phyloP scores from a whole-genome alignment of 1,140 invertebrate genomes.

The Mizuhopecten yessoensis region DNA sequence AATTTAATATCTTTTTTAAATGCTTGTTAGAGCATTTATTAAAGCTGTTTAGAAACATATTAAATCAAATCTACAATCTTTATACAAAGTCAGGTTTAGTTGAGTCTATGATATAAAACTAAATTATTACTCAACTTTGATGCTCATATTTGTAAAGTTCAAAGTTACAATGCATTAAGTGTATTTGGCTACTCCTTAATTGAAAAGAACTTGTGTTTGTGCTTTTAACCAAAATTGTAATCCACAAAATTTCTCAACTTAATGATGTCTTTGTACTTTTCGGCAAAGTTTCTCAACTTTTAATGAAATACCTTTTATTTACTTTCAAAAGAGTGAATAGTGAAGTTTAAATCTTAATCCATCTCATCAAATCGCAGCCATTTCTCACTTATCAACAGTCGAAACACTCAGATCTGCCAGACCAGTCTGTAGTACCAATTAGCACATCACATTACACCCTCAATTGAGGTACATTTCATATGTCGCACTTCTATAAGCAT shows the following conservation, averaged over 20 bases:
- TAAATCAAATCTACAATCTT: background rate
- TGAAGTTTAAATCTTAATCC: background rate
- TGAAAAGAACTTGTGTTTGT: background rate
- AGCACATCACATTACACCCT: background rate
- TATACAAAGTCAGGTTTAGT: background rate
- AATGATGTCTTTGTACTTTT: background rate
- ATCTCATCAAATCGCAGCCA: background rate
- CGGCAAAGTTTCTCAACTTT: no score
- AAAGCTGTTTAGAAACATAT: background rate
- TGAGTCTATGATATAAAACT: background rate
- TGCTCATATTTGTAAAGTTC: background rate
- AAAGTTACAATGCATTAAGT: background rate
- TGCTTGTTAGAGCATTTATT: background rate
- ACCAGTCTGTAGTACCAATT: background rate
- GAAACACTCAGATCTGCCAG: background rate
- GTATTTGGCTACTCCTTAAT: background rate
- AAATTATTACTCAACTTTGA: background rate
- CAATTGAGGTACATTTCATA: no score
- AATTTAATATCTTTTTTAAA: background rate
- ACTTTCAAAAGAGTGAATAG: background rate
- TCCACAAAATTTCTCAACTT: background rate
- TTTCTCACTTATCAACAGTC: background rate
- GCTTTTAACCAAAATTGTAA: background rate
- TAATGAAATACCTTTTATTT: background rate
- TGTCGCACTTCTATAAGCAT: background rate